Percentiles rank a stretch among this genome's conserved stretches.
Conservation (phyloP, 2,888 invertebrate species). For the Cancer borealis region DNA sequence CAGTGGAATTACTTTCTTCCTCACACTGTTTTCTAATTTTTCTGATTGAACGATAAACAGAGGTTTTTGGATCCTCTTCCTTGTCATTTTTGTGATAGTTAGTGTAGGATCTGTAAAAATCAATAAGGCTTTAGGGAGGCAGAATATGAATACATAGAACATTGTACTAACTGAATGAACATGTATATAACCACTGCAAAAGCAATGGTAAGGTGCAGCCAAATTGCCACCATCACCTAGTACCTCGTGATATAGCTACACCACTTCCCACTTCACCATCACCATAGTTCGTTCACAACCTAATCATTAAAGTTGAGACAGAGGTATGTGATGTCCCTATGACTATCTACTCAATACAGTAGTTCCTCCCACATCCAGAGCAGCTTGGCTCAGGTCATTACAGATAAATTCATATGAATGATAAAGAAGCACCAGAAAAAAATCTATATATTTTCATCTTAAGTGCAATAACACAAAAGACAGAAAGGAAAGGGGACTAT, state of each 20-base stretch:
- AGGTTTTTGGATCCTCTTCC: constrained; percentile 1
- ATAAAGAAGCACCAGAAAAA: no score
- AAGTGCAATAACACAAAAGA: no score
- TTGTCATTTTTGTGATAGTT: not conserved
- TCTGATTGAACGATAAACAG: not conserved
- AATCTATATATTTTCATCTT: no score
- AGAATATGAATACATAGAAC: not conserved
- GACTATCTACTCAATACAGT: no score
- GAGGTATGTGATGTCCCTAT: no score
- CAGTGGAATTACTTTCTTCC: not conserved
- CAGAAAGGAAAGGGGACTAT: no score
- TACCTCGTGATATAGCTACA: not conserved
- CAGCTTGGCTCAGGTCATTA: no score
- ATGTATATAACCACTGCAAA: not conserved
- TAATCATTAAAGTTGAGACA: not conserved
- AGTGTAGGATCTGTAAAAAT: not conserved
- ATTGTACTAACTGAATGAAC: not conserved
- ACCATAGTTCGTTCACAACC: not conserved
- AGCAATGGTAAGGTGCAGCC: not conserved
- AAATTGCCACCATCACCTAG: not conserved
- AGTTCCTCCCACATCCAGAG: no score
- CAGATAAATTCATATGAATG: no score
- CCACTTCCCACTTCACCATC: not conserved
- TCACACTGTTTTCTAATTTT: constrained; percentile 47
- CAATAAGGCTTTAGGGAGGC: not conserved